Evolutionary conservation across 2,113 vertebrate genomes (phyloP).

Genomic region (Mugil cephalus): DNA sequence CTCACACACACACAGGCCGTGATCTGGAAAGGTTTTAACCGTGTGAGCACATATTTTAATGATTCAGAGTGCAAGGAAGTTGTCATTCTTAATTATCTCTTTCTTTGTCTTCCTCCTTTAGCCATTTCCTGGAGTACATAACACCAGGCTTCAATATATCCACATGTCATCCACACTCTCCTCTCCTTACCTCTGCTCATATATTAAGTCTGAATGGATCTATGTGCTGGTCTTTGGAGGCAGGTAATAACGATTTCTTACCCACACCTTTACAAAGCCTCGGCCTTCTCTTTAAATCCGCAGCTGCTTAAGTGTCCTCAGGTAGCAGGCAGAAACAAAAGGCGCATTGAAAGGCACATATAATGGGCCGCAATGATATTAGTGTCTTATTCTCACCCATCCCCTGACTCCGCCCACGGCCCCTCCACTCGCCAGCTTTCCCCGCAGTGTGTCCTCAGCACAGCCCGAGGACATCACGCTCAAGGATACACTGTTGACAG

Average conservation of each 20-base stretch:
- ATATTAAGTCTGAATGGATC: slow-evolving; percentile 24
- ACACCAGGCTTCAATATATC: slow-evolving; percentile 31
- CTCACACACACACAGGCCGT: slow-evolving; percentile 32
- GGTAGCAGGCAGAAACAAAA: slow-evolving; percentile 13
- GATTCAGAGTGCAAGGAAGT: slow-evolving; percentile 14
- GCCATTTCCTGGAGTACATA: background rate
- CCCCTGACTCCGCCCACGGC: slow-evolving; percentile 40
- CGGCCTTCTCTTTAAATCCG: slow-evolving; percentile 19
- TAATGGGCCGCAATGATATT: slow-evolving; percentile 11
- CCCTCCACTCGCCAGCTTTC: slow-evolving; percentile 48
- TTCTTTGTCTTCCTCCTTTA: slow-evolving; percentile 19
- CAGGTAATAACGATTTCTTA: slow-evolving; percentile 26
- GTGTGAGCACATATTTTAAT: slow-evolving; percentile 36
- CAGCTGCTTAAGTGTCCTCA: slow-evolving; percentile 11
- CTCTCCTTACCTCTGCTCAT: slow-evolving; percentile 16
- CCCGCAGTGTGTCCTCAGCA: slow-evolving; percentile 63
- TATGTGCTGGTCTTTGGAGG: background rate
- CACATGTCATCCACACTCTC: slow-evolving; percentile 25
- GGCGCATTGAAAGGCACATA: background rate
- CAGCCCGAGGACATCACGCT: slow-evolving; percentile 58
- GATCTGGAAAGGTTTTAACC: slow-evolving; percentile 32
- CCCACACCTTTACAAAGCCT: background rate
- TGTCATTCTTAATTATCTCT: slow-evolving; percentile 3
- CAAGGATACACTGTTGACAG: slow-evolving; percentile 78
- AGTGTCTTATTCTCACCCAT: slow-evolving; percentile 19